These are phyloP conservation scores for Carduelis carduelis DNA, from an alignment of 2,797 vertebrate species.

Conservation along the genomic window DNA sequence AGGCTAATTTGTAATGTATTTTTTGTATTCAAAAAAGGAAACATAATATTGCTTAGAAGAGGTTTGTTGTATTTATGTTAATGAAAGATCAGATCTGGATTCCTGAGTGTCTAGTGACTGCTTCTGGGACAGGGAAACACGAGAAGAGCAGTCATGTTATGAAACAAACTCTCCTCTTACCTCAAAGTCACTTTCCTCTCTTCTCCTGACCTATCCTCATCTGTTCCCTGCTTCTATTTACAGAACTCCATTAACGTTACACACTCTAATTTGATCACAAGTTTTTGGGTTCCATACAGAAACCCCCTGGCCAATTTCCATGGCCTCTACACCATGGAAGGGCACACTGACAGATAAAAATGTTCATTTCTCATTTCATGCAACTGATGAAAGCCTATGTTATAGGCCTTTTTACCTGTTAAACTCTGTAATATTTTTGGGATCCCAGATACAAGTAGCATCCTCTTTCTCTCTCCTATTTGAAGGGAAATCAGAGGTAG, in stretches of 20 bases:
- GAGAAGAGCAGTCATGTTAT: slow-evolving; percentile 69
- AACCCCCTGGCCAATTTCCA: background rate
- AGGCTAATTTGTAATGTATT: background rate
- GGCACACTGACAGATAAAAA: background rate
- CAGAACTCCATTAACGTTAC: slow-evolving; percentile 42
- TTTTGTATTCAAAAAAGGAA: background rate
- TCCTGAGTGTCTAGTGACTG: slow-evolving; percentile 44
- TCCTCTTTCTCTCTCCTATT: background rate
- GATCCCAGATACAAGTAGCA: background rate
- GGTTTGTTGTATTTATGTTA: slow-evolving; percentile 26
- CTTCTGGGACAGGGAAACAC: slow-evolving; percentile 38
- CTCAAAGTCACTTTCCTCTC: slow-evolving; percentile 57
- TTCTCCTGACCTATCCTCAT: slow-evolving; percentile 63
- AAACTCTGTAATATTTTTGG: background rate
- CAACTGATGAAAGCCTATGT: background rate
- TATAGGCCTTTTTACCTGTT: background rate
- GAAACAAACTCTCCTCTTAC: slow-evolving; percentile 66
- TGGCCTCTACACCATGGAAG: background rate
- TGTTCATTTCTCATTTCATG: background rate
- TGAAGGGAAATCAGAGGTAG: background rate
- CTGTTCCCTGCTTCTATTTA: slow-evolving; percentile 69
- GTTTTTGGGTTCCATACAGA: slow-evolving; percentile 24
- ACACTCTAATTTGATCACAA: slow-evolving; percentile 25
- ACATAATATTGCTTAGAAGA: background rate
- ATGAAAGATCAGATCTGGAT: slow-evolving; percentile 39